Evolutionary conservation across 2,797 vertebrate species (phyloP), one percentile per base, ranked within the genome.

Genomic region (Myripristis murdjan): DNA sequence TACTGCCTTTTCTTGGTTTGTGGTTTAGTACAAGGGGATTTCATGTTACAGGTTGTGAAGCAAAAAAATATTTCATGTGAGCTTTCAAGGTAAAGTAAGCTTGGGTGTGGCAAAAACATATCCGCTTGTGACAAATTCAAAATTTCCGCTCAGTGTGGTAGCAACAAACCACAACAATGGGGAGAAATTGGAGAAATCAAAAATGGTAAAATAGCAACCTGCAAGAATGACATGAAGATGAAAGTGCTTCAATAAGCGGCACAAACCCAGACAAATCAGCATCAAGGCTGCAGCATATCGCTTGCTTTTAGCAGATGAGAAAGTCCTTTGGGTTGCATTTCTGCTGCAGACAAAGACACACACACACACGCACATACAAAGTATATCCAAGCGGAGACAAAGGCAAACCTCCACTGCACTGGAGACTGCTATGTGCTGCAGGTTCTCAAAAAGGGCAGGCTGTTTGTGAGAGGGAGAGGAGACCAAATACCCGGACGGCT

Each of bases 41-140:
- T 65, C 64, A 78, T 66, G 63, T 81, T 70, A 58, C 35, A 84
- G 49, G 46, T 51, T 72, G 49, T 68, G 48, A 75, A 12, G 2
- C 71, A 52, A 70, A 48, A 46, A 70, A 60, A 64, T 43, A 43
- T 70, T 79, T 82, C 16, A 47, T 28, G 64, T 60, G n/a, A 53
- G 54, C 85, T 87, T 77, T 87, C 70, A 78, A 81, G 60, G 59
- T 73, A 85, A 75, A 85, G 56, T 76, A 67, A 61, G 77, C 63
- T 58, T 69, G 90, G 93, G 92, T 93, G 92, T 93, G 93, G 91
- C 90, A 89, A 81, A 86, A 73, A 81, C 70, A 78, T 56, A 46
- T 71, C 70, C 67, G 70, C 44, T 59, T 65, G 77, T 60, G 84
- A 74, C 63, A 71, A 88, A 88, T 82, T 80, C 6, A 7, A 83